Percentiles rank a stretch among this genome's conserved stretches.
Evolutionary conservation across 2,797 vertebrate genomes (phyloP).

Genomic region (Sebastes cheni): DNA sequence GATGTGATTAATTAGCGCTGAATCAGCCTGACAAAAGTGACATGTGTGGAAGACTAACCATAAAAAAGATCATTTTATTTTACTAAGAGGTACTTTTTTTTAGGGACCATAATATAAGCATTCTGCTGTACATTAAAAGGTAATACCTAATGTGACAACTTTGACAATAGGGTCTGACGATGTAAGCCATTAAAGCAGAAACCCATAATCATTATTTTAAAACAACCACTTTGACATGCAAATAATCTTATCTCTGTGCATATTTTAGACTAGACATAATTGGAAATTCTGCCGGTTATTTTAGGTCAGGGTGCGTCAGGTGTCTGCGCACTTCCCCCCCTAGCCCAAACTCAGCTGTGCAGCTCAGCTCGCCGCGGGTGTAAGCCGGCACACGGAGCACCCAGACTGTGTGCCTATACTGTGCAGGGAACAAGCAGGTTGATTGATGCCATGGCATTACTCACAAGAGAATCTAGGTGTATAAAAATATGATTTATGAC

Average conservation of each 20-base stretch:
- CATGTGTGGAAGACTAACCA: constrained; percentile 38
- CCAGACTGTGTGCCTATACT: background rate
- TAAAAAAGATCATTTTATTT: background rate
- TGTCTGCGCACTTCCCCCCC: background rate
- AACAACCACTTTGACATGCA: constrained; percentile 12
- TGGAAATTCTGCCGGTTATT: constrained; percentile 9
- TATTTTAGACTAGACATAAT: background rate
- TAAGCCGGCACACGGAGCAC: background rate
- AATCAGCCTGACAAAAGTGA: constrained; percentile 43
- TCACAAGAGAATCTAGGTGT: background rate
- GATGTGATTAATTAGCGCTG: constrained; percentile 53
- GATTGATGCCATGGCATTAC: background rate
- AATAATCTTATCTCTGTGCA: background rate
- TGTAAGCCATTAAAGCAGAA: background rate
- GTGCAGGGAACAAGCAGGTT: background rate
- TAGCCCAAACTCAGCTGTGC: constrained; percentile 7
- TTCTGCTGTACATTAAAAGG: background rate
- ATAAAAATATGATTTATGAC: background rate
- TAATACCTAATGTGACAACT: background rate
- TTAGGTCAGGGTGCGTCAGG: constrained; percentile 17
- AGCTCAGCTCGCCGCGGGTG: background rate
- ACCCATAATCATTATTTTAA: background rate
- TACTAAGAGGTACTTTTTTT: background rate
- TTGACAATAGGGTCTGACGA: background rate
- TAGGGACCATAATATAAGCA: background rate